phyloP scores from a whole-genome alignment of 1,140 invertebrate species.

The Drosophila takahashii region DNA sequence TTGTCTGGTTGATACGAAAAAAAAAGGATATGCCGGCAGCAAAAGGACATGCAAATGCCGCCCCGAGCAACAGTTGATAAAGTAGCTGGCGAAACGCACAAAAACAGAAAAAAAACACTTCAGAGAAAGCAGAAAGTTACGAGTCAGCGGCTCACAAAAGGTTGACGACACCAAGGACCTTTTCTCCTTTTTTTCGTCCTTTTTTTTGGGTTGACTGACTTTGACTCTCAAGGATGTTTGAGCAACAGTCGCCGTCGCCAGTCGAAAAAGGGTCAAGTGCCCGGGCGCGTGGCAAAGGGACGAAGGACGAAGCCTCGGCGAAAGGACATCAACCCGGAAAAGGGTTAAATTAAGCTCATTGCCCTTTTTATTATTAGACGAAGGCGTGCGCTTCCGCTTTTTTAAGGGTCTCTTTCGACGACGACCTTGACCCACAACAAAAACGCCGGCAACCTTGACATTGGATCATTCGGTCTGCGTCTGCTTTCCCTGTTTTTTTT shows the following conservation, averaged over 20 bases:
- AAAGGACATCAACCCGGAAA: conserved; percentile 42
- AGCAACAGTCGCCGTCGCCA: conserved; percentile 32
- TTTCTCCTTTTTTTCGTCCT: conserved; percentile 8
- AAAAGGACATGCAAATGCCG: conserved; percentile 52
- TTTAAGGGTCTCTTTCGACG: conserved; percentile 24
- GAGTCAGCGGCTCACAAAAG: conserved; percentile 43
- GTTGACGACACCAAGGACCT: conserved; percentile 50
- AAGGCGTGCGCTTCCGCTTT: conserved; percentile 16
- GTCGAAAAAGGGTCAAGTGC: conserved; percentile 74
- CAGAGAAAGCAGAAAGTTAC: conserved; percentile 37
- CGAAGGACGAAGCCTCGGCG: conserved; percentile 5
- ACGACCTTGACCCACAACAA: conserved; percentile 67
- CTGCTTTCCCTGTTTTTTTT: conserved; percentile 17
- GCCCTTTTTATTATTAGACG: conserved; percentile 62
- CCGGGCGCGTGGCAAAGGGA: conserved; percentile 58
- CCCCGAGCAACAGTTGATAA: conserved; percentile 40
- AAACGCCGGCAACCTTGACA: conserved; percentile 22
- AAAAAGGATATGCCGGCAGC: conserved; percentile 24
- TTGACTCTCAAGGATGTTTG: conserved; percentile 61
- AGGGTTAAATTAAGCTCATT: conserved; percentile 78
- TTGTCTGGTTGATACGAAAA: conserved; percentile 30
- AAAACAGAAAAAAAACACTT: background rate
- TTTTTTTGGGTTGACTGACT: conserved; percentile 42
- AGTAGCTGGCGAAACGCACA: conserved; percentile 3
- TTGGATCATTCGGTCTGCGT: conserved; percentile 12